Evolutionary conservation across 2,797 vertebrate genomes (phyloP), one percentile per base, ranked within the genome.

Genomic region (Sebastes oblongus): DNA sequence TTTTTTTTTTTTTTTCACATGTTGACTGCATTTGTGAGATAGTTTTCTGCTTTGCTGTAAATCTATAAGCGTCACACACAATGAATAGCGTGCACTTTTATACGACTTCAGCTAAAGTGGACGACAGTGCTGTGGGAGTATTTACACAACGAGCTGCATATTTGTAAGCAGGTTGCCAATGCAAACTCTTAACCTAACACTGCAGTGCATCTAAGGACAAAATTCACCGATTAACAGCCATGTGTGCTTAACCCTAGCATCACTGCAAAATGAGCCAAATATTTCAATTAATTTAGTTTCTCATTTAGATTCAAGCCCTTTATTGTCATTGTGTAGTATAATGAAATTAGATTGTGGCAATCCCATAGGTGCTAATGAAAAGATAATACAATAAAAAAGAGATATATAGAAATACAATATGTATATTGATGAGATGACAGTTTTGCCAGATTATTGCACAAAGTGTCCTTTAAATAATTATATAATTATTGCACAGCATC

Each of bases 201-300:
- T 25, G 1, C 87, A 88, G 91, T 87, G 89, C 91, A 93, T 76
- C 25, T 91, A 71, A 91, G 89, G 92, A 93, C 89, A 85, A 66
- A 80, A 82, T 60, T 54, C 30, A 42, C 39, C 1, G 39, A 42
- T 42, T 42, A 42, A 42, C 39, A 42, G 39, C 39, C 39, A 75
- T 42, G 39, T 42, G 39, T 42, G 39, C 39, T 42, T 42, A 42
- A 42, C 67, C 67, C 39, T 20, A 65, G 22, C 55, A 12, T 32
- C 39, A 24, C 27, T 60, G 14, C 13, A 42, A 27, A 14, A 66
- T 10, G 1, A 36, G 29, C 7, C 9, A 24, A 14, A 24, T 27
- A 12, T 64, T 66, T 10, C 14, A 46, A 66, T 72, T 60, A 2
- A 60, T 83, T 32, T 54, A 66, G 29, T 69, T 39, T 67, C 11